Conservation (phyloP, 2,797 vertebrate species). For the Scolopax bukidnonensis region DNA sequence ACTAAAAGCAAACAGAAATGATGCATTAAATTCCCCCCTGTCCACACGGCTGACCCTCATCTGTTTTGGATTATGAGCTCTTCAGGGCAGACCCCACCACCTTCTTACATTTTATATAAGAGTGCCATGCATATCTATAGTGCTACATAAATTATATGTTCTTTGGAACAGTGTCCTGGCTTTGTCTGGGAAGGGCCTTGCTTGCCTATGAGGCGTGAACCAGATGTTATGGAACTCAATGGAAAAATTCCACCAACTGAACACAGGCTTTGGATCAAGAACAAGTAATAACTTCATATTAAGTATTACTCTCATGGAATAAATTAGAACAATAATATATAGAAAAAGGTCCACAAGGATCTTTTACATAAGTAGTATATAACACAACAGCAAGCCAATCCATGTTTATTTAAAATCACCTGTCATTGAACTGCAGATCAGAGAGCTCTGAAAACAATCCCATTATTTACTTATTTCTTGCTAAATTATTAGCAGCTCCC, state of each 20-base stretch:
- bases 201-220: not conserved
- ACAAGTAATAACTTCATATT: not conserved
- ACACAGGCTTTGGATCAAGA: not conserved
- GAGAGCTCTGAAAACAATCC: not conserved
- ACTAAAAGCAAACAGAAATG: not conserved
- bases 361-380: not conserved
- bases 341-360: not conserved
- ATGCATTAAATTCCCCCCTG: not conserved
- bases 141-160: not conserved
- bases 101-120: not conserved
- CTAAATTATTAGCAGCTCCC: not conserved
- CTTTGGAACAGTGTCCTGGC: not conserved
- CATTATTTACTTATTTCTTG: not conserved
- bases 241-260: conserved; percentile 9
- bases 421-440: not conserved
- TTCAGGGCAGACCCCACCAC: not conserved
- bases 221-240: not conserved
- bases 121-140: not conserved
- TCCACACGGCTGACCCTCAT: fast-evolving
- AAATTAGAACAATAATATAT: not conserved
- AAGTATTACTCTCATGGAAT: not conserved
- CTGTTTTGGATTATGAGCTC: conserved; percentile 1
- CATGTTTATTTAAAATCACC: not conserved
- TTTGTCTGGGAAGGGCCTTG: not conserved
- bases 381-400: not conserved